These are phyloP conservation scores for Brachypalpus laphriformis DNA, from an alignment of 2,888 invertebrate species.

Conservation along the genomic window DNA sequence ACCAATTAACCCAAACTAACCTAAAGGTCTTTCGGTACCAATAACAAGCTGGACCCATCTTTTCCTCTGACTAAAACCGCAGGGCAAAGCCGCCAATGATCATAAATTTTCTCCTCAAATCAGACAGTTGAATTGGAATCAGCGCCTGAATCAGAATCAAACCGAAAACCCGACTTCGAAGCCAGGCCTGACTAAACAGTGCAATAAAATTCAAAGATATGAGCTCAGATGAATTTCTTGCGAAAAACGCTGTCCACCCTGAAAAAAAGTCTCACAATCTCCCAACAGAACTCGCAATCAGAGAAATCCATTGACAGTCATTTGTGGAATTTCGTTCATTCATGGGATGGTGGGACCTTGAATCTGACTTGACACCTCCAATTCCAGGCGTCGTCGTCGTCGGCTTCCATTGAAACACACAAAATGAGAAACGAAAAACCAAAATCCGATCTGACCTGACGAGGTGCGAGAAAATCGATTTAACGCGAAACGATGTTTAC, in stretches of 20 bases:
- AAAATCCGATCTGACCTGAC: constrained; percentile 29
- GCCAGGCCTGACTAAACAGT: constrained; percentile 9
- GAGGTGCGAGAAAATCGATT: constrained; percentile 73
- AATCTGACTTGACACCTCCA: constrained; percentile 64
- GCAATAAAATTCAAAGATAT: constrained; percentile 62
- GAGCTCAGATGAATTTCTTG: constrained; percentile 66
- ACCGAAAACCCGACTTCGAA: not conserved
- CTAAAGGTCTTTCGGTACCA: not conserved
- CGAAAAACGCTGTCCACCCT: constrained; percentile 46
- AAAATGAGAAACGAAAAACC: constrained; percentile 2
- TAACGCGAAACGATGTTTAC: constrained; percentile 71
- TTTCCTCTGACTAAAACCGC: constrained; percentile 40
- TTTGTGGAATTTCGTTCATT: constrained; percentile 66
- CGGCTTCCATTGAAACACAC: constrained; percentile 51
- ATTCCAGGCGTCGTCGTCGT: not conserved
- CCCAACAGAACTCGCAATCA: not conserved
- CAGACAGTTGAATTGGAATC: constrained; percentile 63
- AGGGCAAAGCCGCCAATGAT: constrained; percentile 30
- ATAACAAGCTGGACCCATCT: not conserved
- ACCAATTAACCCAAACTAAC: constrained; percentile 34
- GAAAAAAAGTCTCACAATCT: constrained; percentile 8
- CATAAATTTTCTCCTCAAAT: constrained; percentile 59
- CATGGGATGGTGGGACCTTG: constrained; percentile 58
- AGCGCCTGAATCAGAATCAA: constrained; percentile 34
- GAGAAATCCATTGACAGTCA: constrained; percentile 61